Evolutionary conservation across 2,888 invertebrate genomes (phyloP), one percentile per base, ranked within the genome.

Genomic region (Eupithecia tripunctaria): DNA sequence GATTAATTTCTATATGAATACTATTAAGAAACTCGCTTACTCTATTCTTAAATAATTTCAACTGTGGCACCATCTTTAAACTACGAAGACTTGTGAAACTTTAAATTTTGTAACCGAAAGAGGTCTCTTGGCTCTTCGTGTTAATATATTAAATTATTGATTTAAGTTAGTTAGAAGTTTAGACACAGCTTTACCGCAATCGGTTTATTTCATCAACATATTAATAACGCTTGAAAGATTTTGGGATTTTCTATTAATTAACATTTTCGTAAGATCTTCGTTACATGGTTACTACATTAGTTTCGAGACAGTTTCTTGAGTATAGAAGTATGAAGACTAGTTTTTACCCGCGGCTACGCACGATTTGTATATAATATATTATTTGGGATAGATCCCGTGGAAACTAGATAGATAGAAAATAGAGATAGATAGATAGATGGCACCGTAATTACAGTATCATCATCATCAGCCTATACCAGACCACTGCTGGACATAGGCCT

Each of bases 51-150:
- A 0, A 56, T 25, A 12, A 56, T 25, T 56, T 56, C 25, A 10
- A 12, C 38, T 67, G 69, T 29, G 51, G 70, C 21, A 38, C 67
- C 64, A 71, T 69, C 43, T 36, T 32, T 25, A 72, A 75, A 72
- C 67, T 67, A 60, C 25, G 27, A 63, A 62, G 67, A 8, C 41
- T 43, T n/a, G 21, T 14, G 21, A 32, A 63, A 69, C 36, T 60
- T 60, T 10, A 47, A 51, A 36, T 41, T 51, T 69, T 63, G 69
- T 63, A 25, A 47, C 69, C 69, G 6, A 51, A 32, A 21, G 62
- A 32, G 47, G 70, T 51, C 43, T 25, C 64, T 15, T 41, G 38
- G 64, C 21, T 21, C 27, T 15, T 15, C 25, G 8, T 21, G 65
- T 66, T 66, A 66, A 43, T 66, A 29, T 27, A 47, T 66, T 66